Base-by-base conservation (phyloP, 2,797 vertebrate species). In the Lepilemur ruficaudatus region DNA sequence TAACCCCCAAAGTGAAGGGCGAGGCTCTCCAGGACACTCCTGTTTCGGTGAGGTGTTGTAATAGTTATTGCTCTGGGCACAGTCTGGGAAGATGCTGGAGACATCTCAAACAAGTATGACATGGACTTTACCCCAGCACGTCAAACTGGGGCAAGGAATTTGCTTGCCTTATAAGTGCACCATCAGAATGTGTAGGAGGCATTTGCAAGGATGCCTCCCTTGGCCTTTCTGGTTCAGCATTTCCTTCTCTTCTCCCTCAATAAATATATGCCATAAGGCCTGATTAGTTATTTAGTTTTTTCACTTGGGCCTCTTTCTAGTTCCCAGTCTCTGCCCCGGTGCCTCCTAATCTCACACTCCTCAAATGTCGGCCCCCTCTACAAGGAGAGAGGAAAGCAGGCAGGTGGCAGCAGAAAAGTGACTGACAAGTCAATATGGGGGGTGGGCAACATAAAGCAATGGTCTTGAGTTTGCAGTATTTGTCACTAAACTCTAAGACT, bases 91-190 rank as follows among this genome's bases (percentile, higher is more conserved):
- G 98, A 96, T 50, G 96, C 97, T 95, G 98, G 98, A 82, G 98
- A 98, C 70, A 92, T 98, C 97, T 98, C 98, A 0, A 96, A 70
- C 1, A 98, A 98, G 41, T 98, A 97, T 92, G 83, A 61, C 91
- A 98, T 97, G 1, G 84, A 96, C 67, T 97, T 98, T 94, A 98
- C 97, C 70, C 98, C 97, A 22, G 97, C 94, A 18, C 73, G 85
- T 59, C 97, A 98, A 98, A 98, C 98, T n/a, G n/a, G n/a, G n/a
- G n/a, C n/a, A n/a, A n/a, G n/a, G 98, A 97, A 98, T 97, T 97
- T 98, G 72, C 95, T 59, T 98, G 97, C 97, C 96, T 98, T 69
- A 89, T 97, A 90, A 98, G 97, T 0, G 87, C 81, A 7, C 61
- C 98, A 61, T 98, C 96, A 93, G 94, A 59, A 89, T 98, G 89